Conservation (phyloP, 2,113 vertebrate genomes). For the Isichthys henryi region DNA sequence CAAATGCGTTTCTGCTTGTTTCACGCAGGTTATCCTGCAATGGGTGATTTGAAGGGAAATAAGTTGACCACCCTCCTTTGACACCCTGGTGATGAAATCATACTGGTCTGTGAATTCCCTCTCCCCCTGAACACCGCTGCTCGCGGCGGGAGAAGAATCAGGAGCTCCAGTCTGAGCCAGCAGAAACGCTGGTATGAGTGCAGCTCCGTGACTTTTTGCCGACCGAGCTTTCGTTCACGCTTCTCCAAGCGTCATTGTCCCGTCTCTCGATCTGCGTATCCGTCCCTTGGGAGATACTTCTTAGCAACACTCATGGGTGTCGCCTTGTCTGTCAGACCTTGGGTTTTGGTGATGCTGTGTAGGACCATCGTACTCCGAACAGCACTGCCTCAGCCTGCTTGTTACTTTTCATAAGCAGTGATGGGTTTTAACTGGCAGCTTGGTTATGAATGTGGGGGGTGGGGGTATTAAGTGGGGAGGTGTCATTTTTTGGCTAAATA, state of each 20-base stretch:
- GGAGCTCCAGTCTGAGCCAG: not conserved
- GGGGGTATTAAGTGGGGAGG: not conserved
- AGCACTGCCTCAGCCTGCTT: not conserved
- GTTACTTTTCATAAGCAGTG: not conserved
- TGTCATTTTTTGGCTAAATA: not conserved
- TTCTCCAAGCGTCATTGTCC: not conserved
- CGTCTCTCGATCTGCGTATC: not conserved
- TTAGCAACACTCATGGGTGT: no score
- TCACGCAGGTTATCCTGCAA: not conserved
- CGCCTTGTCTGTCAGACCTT: not conserved
- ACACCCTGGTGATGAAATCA: not conserved
- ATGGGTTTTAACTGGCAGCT: not conserved
- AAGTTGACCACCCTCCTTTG: not conserved
- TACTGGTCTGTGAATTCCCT: not conserved
- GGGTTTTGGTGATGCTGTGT: not conserved
- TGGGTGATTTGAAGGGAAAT: not conserved
- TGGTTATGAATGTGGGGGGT: not conserved
- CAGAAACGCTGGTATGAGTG: not conserved
- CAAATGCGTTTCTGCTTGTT: not conserved
- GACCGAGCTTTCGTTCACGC: not conserved
- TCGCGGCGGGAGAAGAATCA: not conserved
- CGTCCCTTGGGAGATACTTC: not conserved
- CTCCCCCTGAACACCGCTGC: not conserved
- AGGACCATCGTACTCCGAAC: not conserved
- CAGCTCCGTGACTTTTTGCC: not conserved